These are phyloP conservation scores for Glaucidium brasilianum DNA, from an alignment of 2,113 vertebrate species.

Conservation along the genomic window DNA sequence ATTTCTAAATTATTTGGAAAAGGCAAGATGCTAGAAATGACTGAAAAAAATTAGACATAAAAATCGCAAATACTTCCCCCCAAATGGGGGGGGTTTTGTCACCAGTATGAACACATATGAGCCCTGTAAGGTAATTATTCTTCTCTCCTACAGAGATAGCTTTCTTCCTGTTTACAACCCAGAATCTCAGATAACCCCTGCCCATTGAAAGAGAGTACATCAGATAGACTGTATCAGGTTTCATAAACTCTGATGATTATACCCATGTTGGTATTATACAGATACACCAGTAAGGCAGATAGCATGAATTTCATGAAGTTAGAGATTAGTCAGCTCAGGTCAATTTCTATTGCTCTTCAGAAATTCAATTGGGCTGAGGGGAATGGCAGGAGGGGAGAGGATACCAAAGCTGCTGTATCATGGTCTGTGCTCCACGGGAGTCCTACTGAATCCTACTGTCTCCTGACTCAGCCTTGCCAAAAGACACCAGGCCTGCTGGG, in stretches of 20 bases:
- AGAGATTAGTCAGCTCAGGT: background rate
- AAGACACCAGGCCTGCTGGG: background rate
- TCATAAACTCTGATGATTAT: background rate
- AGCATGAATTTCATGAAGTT: background rate
- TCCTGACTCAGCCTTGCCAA: background rate
- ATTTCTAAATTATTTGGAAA: background rate
- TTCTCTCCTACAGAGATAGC: background rate
- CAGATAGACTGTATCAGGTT: background rate
- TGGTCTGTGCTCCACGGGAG: background rate
- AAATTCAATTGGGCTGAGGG: background rate
- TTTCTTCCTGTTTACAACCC: background rate
- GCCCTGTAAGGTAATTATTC: background rate
- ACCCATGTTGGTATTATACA: background rate
- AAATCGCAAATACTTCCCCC: background rate
- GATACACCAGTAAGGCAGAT: background rate
- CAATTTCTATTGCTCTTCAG: background rate
- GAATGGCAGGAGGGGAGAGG: fast-evolving
- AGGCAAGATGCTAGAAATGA: background rate
- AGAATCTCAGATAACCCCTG: background rate
- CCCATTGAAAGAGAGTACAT: background rate
- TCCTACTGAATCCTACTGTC: no score
- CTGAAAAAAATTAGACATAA: background rate
- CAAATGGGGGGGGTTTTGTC: background rate
- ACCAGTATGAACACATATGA: background rate
- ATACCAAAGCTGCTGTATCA: background rate